Conservation (phyloP, 2,797 vertebrate species). For the Dermochelys coriacea region DNA sequence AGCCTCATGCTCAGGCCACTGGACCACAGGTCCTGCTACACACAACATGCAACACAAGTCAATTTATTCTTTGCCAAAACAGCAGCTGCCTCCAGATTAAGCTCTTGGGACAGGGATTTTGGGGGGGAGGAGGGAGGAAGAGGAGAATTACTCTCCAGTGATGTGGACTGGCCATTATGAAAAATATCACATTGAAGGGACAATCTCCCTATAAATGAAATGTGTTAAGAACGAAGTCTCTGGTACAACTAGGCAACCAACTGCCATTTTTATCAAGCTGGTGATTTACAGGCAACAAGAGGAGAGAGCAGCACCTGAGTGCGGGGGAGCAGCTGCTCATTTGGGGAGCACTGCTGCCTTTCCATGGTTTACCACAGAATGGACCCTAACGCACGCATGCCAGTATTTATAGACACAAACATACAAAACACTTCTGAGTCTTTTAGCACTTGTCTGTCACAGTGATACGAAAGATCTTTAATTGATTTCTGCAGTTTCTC, state of each 20-base stretch:
- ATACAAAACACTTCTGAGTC: background rate
- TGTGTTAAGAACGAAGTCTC: background rate
- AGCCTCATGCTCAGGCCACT: rapidly evolving
- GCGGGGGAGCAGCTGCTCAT: background rate
- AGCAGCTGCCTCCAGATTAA: background rate
- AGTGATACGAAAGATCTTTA: background rate
- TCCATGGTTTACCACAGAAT: background rate
- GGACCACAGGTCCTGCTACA: background rate
- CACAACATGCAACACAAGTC: background rate
- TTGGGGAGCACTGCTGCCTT: background rate
- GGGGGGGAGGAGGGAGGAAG: too few relatives aligned
- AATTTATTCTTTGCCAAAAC: background rate
- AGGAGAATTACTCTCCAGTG: background rate
- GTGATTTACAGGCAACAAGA: rapidly evolving
- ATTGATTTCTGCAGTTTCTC: background rate
- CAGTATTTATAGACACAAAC: background rate
- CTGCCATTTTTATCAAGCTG: background rate
- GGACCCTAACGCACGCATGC: background rate
- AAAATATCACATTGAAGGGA: background rate
- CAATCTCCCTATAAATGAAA: background rate
- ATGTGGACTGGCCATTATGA: background rate
- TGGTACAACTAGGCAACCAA: background rate
- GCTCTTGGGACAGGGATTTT: background rate
- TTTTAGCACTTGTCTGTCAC: background rate
- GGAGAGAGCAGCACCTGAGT: background rate